Conservation (phyloP, 2,888 invertebrate species). For the Andrena minutula region DNA sequence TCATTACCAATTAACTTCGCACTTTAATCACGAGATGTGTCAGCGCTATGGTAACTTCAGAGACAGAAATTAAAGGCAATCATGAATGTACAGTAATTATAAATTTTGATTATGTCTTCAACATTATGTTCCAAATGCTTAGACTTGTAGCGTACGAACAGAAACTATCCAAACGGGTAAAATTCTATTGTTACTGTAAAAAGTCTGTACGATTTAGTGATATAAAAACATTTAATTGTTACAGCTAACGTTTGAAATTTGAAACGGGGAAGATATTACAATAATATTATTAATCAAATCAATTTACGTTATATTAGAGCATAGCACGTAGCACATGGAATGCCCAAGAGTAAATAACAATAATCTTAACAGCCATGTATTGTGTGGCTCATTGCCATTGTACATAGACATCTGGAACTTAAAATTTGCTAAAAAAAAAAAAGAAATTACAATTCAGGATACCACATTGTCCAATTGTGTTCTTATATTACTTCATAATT, state of each 20-base stretch:
- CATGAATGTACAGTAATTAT: slow-evolving; percentile 38
- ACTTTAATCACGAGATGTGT: slow-evolving; percentile 73
- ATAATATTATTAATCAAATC: slow-evolving; percentile 58
- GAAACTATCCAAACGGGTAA: slow-evolving; percentile 36
- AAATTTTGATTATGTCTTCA: slow-evolving; percentile 52
- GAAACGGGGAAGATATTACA: slow-evolving; percentile 35
- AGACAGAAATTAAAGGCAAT: slow-evolving; percentile 78
- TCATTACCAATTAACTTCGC: slow-evolving; percentile 72
- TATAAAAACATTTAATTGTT: slow-evolving; percentile 39
- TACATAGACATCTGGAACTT: slow-evolving; percentile 60
- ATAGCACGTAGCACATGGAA: slow-evolving; percentile 58
- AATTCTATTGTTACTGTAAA: slow-evolving; percentile 47
- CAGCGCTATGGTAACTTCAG: slow-evolving; percentile 74
- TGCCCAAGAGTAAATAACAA: slow-evolving; percentile 66
- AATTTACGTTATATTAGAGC: slow-evolving; percentile 56
- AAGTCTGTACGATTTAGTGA: slow-evolving; percentile 45
- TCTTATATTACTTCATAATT: slow-evolving; percentile 5
- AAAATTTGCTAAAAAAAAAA: slow-evolving; percentile 51
- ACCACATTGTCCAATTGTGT: slow-evolving; percentile 31
- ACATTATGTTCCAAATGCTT: slow-evolving; percentile 48
- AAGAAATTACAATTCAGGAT: slow-evolving; percentile 28
- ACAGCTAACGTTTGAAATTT: slow-evolving; percentile 43
- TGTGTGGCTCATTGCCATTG: slow-evolving; percentile 42
- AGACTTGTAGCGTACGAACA: slow-evolving; percentile 27
- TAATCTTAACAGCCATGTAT: slow-evolving; percentile 61